Evolutionary conservation across 2,797 vertebrate species (phyloP).

Genomic region (Diplodus puntazzo): DNA sequence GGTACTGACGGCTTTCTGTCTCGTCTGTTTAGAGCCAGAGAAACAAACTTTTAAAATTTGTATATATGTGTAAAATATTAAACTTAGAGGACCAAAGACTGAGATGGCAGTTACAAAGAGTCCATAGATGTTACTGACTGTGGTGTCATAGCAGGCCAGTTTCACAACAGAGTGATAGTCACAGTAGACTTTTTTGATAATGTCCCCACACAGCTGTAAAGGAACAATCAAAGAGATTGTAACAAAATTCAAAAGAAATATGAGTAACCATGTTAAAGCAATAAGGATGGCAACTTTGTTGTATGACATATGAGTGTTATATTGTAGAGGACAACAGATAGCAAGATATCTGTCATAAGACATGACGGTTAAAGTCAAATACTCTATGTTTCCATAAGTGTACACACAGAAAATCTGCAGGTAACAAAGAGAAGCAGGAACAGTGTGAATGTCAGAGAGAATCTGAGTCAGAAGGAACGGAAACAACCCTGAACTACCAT

Average conservation of each 20-base stretch:
- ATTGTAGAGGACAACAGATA: slow-evolving; percentile 4
- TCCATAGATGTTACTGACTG: neutral
- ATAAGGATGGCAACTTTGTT: neutral
- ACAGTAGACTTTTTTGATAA: slow-evolving; percentile 5
- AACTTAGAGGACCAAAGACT: neutral
- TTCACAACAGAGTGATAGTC: neutral
- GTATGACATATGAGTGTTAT: neutral
- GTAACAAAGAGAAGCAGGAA: neutral
- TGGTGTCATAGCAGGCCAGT: neutral
- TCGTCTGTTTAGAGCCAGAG: neutral
- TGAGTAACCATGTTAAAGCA: neutral
- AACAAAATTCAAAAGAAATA: neutral
- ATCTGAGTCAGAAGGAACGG: too few species aligned
- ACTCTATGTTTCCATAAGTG: neutral
- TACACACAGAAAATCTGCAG: slow-evolving; percentile 3
- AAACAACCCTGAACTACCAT: too few species aligned
- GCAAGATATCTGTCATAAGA: slow-evolving; percentile 13
- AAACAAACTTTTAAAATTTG: neutral
- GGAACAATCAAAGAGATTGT: neutral
- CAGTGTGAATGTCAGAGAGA: too few species aligned
- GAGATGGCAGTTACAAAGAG: neutral
- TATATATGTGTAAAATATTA: neutral
- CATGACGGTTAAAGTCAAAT: neutral
- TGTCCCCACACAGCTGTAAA: neutral
- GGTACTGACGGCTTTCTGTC: slow-evolving; percentile 6